These are phyloP conservation scores for Drosophila picticornis DNA, from an alignment of 2,888 invertebrate species.

Conservation along the genomic window DNA sequence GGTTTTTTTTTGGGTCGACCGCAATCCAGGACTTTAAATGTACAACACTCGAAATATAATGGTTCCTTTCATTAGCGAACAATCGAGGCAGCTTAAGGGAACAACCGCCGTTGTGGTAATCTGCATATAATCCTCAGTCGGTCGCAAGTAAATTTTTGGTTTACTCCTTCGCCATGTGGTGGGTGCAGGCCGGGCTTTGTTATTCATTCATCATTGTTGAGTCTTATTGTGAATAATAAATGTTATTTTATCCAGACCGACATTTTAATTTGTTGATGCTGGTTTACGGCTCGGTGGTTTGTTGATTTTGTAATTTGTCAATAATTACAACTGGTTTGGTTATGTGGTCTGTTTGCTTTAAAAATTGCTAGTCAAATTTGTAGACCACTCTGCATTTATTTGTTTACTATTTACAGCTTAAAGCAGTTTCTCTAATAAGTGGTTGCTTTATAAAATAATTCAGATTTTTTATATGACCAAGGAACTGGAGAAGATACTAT, in stretches of 20 bases:
- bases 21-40: not conserved
- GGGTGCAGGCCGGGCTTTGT: slow-evolving; percentile 22
- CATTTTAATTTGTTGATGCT: slow-evolving; percentile 76
- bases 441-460: slow-evolving; percentile 7
- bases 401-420: slow-evolving; percentile 11
- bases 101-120: slow-evolving; percentile 45
- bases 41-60: not conserved
- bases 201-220: slow-evolving; percentile 67
- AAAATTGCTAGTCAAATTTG: slow-evolving; percentile 35
- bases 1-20: not conserved
- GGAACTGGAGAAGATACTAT: not conserved
- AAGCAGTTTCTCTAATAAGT: not conserved
- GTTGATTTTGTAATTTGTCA: slow-evolving; percentile 76
- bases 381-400: slow-evolving; percentile 25
- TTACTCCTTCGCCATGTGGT: slow-evolving; percentile 14
- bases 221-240: slow-evolving; percentile 72
- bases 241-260: slow-evolving; percentile 70
- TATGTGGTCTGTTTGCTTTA: slow-evolving; percentile 61
- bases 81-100: slow-evolving; percentile 8
- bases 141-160: slow-evolving; percentile 41
- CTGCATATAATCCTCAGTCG: slow-evolving; percentile 45
- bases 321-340: slow-evolving; percentile 68
- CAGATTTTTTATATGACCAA: not conserved
- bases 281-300: slow-evolving; percentile 71
- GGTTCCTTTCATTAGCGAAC: slow-evolving; percentile 1